Percentiles rank a stretch among this genome's conserved stretches.
phyloP scores from a whole-genome alignment of 2,113 vertebrate genomes.

The Erythrolamprus reginae region DNA sequence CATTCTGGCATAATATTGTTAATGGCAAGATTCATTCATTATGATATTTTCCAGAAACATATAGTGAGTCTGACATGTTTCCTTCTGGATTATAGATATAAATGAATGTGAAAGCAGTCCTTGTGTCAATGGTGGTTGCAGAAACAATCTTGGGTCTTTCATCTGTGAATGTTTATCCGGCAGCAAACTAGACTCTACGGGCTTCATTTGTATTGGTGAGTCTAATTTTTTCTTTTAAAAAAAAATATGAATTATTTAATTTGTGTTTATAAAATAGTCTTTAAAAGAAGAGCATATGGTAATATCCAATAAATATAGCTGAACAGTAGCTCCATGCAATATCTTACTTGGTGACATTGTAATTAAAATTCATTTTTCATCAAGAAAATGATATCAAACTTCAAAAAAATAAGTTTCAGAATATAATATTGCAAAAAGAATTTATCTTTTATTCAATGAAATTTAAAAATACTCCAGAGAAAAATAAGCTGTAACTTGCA shows the following conservation, averaged over 20 bases:
- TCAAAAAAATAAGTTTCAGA: not conserved
- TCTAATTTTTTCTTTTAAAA: constrained; percentile 1
- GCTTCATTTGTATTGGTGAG: constrained; percentile 79
- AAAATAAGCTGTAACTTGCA: not conserved
- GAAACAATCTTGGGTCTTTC: constrained; percentile 82
- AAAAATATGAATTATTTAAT: not conserved
- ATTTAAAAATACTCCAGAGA: not conserved
- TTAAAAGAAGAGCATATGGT: not conserved
- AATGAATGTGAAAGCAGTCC: constrained; percentile 83
- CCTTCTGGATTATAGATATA: constrained; percentile 72
- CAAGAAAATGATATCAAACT: not conserved
- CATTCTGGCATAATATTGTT: constrained; percentile 40
- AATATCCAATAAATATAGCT: not conserved
- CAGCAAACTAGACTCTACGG: constrained; percentile 76
- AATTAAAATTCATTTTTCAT: not conserved
- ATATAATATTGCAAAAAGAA: not conserved
- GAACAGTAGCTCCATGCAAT: not conserved
- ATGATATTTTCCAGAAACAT: constrained; percentile 59
- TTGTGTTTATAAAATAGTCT: not conserved
- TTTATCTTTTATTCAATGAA: not conserved
- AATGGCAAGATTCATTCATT: constrained; percentile 30
- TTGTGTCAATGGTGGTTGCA: constrained; percentile 77
- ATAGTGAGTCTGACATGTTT: constrained; percentile 54
- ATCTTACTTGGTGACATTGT: not conserved
- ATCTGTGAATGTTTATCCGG: constrained; percentile 76